Base-by-base conservation (phyloP, 1,140 invertebrate species). In the Leptopilina boulardi region DNA sequence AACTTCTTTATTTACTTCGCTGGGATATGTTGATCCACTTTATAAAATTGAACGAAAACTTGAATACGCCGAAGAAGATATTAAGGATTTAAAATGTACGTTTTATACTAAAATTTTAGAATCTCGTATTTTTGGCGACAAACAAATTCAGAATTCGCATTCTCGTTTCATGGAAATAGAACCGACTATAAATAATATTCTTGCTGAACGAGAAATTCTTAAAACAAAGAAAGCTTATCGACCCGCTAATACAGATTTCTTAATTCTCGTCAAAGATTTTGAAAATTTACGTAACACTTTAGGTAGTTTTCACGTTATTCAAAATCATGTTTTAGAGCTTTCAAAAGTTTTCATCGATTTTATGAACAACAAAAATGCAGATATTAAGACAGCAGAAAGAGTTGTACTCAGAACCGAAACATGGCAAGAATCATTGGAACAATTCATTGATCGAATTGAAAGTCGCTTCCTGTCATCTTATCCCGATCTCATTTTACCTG, bases 21-120 rank as follows among this genome's bases (percentile, higher is more conserved):
- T 93, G 2, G 91, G 90, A 15, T 78, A 84, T 38, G 93, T 97
- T 18, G 96, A 97, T 91, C 95, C 95, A 1, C 93, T 96, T 0
- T 92, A 94, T 66, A 96, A 96, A 85, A 92, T 94, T 47, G 89
- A 92, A 1, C 85, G 96, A 0, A 95, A 95, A 87, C 89, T 94
- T 5, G 85, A 92, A 59, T 95, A 96, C 74, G 87, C 93, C 11
- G 86, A 92, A 13, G 93, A 96, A 84, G 94, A 96, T 81, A 91
- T 94, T 0, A 79, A n/a, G 0, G 89, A 91, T 74, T 78, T 84
- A 8, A 30, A 82, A 44, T 85, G 75, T 3, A 83, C 85, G 0
- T 78, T 89, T 30, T 86, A 87, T 13, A 71, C 86, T 1, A 81
- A 84, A 18, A 47, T 47, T 3, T 56, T 90, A 4, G 81, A 90